A percentile compares a stretch with the other conserved stretches of the same genome.
Evolutionary conservation across 2,797 vertebrate species (phyloP).

Genomic region (Catostomus latipinnis): DNA sequence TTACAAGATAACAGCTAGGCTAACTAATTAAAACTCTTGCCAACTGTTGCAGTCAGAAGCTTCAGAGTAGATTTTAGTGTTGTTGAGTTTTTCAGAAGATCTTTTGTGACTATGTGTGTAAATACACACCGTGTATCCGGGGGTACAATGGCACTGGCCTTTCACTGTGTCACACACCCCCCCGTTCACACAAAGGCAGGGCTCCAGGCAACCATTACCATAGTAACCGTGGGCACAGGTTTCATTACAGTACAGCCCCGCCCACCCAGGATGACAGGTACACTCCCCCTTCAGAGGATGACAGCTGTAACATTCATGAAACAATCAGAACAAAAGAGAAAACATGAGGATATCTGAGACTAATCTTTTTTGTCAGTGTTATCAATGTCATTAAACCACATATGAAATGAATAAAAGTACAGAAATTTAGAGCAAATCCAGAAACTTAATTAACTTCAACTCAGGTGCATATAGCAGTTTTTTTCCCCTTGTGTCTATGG

Average conservation of each 20-base stretch:
- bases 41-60: background rate
- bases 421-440: too few species aligned
- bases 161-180: constrained; percentile 84
- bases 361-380: too few species aligned
- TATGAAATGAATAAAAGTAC: too few species aligned
- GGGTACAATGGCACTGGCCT: constrained; percentile 82
- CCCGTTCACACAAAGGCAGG: constrained; percentile 90
- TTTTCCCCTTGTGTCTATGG: too few species aligned
- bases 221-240: constrained; percentile 86
- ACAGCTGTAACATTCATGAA: constrained; percentile 77
- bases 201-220: constrained; percentile 85
- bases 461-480: too few species aligned
- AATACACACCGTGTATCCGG: constrained; percentile 85
- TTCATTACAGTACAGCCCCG: constrained; percentile 90
- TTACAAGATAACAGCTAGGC: too few species aligned
- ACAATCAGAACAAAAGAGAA: background rate
- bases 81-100: background rate
- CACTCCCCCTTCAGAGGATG: constrained; percentile 93
- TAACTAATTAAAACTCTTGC: background rate
- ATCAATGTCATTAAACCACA: too few species aligned
- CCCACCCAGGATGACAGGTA: constrained; percentile 87
- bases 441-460: too few species aligned
- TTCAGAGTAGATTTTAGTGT: background rate
- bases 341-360: too few species aligned
- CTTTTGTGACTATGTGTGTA: background rate